Conservation (phyloP, 2,113 vertebrate genomes). For the Regulus satrapa region DNA sequence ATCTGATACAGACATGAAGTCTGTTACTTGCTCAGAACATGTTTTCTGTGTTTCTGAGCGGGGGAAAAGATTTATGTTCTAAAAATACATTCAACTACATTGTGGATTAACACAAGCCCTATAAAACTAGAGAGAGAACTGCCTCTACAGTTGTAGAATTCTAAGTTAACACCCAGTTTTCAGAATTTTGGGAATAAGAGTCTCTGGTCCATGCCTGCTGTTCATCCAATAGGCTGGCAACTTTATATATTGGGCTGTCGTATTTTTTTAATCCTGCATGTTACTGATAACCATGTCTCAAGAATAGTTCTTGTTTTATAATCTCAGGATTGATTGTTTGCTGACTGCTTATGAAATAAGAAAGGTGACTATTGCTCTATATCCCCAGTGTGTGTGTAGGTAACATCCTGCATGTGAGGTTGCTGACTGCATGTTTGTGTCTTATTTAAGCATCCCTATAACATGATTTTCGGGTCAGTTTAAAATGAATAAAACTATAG, state of each 20-base stretch:
- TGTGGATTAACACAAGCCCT: neutral
- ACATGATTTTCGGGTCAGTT: neutral
- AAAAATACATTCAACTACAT: neutral
- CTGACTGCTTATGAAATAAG: neutral
- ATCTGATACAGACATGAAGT: neutral
- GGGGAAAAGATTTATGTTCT: neutral
- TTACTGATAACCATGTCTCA: neutral
- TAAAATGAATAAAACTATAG: neutral
- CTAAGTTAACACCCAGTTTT: neutral
- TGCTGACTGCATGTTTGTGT: neutral
- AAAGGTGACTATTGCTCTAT: neutral
- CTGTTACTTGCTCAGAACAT: neutral
- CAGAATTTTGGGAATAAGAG: neutral
- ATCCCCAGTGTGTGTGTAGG: neutral
- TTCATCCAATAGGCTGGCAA: neutral
- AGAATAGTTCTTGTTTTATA: neutral
- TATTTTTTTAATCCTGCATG: neutral
- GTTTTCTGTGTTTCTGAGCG: neutral
- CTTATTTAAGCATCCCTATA: neutral
- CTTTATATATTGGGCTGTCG: neutral
- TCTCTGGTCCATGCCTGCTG: neutral
- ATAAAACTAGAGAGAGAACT: neutral
- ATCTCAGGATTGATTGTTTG: neutral
- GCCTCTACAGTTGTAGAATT: neutral
- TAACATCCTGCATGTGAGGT: neutral